Conservation (phyloP, 2,113 vertebrate species). For the Calonectris borealis region DNA sequence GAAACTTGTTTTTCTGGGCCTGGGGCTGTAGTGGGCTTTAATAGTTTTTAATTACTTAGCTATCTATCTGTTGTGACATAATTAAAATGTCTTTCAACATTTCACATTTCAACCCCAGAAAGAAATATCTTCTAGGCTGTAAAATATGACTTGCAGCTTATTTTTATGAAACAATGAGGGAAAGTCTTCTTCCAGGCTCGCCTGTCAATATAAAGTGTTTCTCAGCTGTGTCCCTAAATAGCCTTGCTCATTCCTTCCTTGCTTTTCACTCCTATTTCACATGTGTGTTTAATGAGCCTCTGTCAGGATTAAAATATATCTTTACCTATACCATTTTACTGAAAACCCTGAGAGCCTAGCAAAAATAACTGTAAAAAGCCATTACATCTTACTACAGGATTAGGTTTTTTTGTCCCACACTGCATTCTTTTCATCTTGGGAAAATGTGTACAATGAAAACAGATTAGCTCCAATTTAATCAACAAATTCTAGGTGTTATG, state of each 20-base stretch:
- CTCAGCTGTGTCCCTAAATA: constrained; percentile 49
- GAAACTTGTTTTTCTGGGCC: background rate
- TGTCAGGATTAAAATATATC: constrained; percentile 44
- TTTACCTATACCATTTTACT: background rate
- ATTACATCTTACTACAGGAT: background rate
- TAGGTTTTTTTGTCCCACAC: background rate
- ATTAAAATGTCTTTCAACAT: constrained; percentile 40
- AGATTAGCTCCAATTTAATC: constrained; percentile 42
- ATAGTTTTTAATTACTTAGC: constrained; percentile 44
- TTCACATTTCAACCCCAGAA: background rate
- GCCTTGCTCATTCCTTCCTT: background rate
- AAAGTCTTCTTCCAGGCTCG: constrained; percentile 9
- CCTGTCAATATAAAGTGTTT: constrained; percentile 5
- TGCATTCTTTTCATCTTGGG: background rate
- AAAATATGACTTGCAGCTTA: constrained; percentile 6
- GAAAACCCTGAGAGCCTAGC: background rate
- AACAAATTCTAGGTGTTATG: background rate
- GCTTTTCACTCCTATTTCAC: constrained; percentile 26
- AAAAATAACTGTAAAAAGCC: constrained; percentile 26
- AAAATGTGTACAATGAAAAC: constrained; percentile 24
- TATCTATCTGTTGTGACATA: constrained; percentile 44
- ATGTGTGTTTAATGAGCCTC: constrained; percentile 12
- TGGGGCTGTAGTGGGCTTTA: background rate
- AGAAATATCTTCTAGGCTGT: background rate
- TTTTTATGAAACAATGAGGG: background rate